Conservation (phyloP, 2,888 invertebrate species). For the Holacanthella duospinosa region DNA sequence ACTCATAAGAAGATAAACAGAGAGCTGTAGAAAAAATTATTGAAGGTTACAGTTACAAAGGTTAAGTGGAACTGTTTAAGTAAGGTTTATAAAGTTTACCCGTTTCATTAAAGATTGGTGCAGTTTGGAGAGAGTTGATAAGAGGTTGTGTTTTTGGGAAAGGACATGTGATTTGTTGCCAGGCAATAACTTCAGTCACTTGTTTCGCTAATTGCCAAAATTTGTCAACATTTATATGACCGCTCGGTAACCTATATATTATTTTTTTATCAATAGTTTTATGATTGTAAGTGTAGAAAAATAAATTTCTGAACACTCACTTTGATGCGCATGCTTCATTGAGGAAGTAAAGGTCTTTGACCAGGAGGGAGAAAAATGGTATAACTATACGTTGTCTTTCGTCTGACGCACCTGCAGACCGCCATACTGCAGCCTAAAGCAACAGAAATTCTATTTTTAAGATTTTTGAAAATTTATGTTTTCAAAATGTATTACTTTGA, state of each 20-base stretch:
- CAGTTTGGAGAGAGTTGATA: constrained; percentile 30
- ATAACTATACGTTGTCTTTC: constrained; percentile 45
- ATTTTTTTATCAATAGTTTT: not conserved
- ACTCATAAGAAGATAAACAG: constrained; percentile 34
- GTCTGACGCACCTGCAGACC: constrained; percentile 38
- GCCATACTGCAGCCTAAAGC: constrained; percentile 44
- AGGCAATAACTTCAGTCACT: constrained; percentile 45
- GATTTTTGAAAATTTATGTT: not conserved
- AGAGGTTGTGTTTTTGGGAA: constrained; percentile 35
- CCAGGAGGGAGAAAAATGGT: constrained; percentile 49
- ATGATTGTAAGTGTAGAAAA: not conserved
- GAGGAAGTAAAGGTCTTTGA: constrained; percentile 48
- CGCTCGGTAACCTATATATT: constrained; percentile 42
- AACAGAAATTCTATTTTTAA: too few relatives aligned
- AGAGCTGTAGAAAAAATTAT: constrained; percentile 21
- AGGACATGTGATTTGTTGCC: constrained; percentile 43
- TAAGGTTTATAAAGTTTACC: constrained; percentile 22
- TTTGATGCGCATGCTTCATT: constrained; percentile 46
- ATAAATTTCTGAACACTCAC: constrained; percentile 27
- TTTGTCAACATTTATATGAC: constrained; percentile 46
- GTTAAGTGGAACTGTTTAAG: not conserved
- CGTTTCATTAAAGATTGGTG: constrained; percentile 35
- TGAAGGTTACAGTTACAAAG: not conserved
- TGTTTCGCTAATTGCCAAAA: constrained; percentile 47
- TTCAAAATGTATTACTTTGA: constrained; percentile 50